Evolutionary conservation across 2,113 vertebrate species (phyloP), one percentile per base, ranked within the genome.

Genomic region (Anser brachyrhynchus): DNA sequence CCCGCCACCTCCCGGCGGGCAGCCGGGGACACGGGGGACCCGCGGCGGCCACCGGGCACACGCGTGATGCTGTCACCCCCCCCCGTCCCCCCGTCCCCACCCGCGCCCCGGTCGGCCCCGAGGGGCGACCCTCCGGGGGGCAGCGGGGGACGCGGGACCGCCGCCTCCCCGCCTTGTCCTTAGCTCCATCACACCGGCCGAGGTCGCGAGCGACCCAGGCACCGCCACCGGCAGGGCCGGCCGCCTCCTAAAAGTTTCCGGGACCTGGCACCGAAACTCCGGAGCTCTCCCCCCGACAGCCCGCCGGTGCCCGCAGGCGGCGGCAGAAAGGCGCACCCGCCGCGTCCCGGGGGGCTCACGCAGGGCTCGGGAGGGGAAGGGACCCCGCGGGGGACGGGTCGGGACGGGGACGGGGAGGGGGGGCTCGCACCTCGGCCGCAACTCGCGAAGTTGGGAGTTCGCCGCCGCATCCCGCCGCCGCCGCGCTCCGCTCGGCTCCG

Each of bases 231-330:
- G 46, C 46, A 49, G 46, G 20, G 46, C 46, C 57, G 57, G 55
- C 77, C 65, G 21, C 82, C 70, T 11, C 16, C 54, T 70, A 90
- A 92, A 96, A 96, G 93, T 96, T 96, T 90, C 82, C 51, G 43
- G 83, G 89, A 85, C 70, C 28, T 33, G 78, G 13, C 90, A 74
- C 74, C 11, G 46, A 49, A 90, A 96, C 92, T 97, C 85, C 90
- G n/a, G 81, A 76, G 84, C 41, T 86, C 84, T 77, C 73, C 67
- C 26, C 7, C 67, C 17, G 54, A 64, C 75, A 58, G 23, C 72
- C 84, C 25, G 44, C 49, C 55, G n/a, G 49, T 3, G 58, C 44
- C 69, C 57, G 31, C 51, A 55, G 58, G 67, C 85, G 37, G 77
- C 82, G 14, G 35, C 51, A 80, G 29, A 54, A 26, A 89, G 25